Base-by-base conservation (phyloP, 2,113 vertebrate species). In the Erythrocercus mccallii region DNA sequence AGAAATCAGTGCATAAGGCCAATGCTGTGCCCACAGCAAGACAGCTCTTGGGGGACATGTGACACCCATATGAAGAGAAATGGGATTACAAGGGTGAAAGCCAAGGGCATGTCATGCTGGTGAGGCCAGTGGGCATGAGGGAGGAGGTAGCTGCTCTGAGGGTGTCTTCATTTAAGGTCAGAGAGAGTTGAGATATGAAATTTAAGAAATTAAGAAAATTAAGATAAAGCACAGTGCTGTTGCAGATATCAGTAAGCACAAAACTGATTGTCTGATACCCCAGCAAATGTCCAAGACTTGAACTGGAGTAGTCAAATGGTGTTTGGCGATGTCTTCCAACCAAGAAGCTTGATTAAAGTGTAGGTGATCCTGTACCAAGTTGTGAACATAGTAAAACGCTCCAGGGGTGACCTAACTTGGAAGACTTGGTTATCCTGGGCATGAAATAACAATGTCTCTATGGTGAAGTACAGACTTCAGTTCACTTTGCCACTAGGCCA, bases 1-100 rank as follows among this genome's bases (percentile, higher is more conserved):
- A 35, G 64, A 42, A 73, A 8, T 19, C 27, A 27, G 25, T 33
- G 17, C 2, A 0, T 20, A 4, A 48, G 48, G 50, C 5, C 8
- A 33, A 0, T 1, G 5, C 53, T 42, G 68, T 62, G 58, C 33
- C 28, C 25, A 3, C 40, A 27, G 2, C 14, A 17, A 15, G 56
- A 3, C 30, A 35, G 19, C 38, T 7, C 16, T 9, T 37, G 23
- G 10, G 16, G 44, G 47, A 51, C n/a, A 4, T 2, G 8, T 23
- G 4, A 1, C 25, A 61, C 17, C 6, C 3, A 8, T 15, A 1
- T 5, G 12, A 33, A 20, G 15, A n/a, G 33, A 37, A n/a, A 6
- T 14, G 74, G 25, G 18, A 7, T 58, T 33, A 3, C 9, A 2
- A 8, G 77, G 25, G 38, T 58, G 33, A 31, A 22, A 78, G n/a